A percentile compares a stretch with the other conserved stretches of the same genome.
phyloP scores from a whole-genome alignment of 2,888 invertebrate genomes.

The Creontiades dilutus region DNA sequence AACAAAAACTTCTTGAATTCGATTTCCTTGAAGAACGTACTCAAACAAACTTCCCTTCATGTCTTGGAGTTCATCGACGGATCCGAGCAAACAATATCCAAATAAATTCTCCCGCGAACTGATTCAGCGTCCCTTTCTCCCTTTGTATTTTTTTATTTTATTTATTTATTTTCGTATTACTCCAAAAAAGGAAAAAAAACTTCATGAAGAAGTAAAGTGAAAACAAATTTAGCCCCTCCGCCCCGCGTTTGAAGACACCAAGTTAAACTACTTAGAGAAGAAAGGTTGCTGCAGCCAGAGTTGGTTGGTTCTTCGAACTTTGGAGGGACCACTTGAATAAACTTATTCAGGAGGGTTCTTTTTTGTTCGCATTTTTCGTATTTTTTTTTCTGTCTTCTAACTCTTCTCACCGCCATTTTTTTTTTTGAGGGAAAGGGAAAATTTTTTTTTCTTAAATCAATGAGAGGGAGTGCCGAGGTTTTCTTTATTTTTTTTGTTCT shows the following conservation, averaged over 20 bases:
- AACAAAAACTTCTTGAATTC: too few species aligned
- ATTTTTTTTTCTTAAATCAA: not conserved
- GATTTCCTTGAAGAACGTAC: too few species aligned
- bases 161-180: not conserved
- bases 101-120: too few species aligned
- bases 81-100: too few species aligned
- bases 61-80: too few species aligned
- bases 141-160: not conserved
- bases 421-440: not conserved
- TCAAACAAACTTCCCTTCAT: too few species aligned
- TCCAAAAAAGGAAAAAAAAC: not conserved
- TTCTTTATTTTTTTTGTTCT: not conserved
- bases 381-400: not conserved
- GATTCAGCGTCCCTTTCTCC: not conserved
- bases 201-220: conserved; percentile 20
- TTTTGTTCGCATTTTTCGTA: not conserved
- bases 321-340: conserved; percentile 37
- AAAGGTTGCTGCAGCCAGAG: conserved; percentile 24
- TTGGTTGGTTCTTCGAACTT: conserved; percentile 33
- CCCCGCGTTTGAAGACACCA: conserved; percentile 35
- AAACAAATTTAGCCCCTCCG: conserved; percentile 38
- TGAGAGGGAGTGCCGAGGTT: not conserved
- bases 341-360: conserved; percentile 39
- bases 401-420: not conserved
- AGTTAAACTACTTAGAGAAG: conserved; percentile 50